Percentiles rank a stretch among this genome's conserved stretches.
These are phyloP conservation scores for Medauroidea extradentata DNA, from an alignment of 1,140 invertebrate genomes.

Conservation along the genomic window DNA sequence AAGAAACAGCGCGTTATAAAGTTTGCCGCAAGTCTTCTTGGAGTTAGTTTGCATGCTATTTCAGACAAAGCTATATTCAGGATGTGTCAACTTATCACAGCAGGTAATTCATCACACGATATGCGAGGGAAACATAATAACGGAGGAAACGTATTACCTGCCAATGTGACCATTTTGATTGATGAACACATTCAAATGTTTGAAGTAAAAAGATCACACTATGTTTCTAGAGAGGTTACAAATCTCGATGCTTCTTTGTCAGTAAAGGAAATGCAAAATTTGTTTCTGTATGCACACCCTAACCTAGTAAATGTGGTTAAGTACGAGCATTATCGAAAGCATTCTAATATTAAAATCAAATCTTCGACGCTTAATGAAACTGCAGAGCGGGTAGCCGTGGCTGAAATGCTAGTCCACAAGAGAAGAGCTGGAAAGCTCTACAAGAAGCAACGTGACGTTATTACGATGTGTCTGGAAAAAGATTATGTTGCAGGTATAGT, in stretches of 20 bases:
- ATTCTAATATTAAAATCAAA: constrained; percentile 20
- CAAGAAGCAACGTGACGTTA: too few relatives aligned
- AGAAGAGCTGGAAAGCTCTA: constrained; percentile 30
- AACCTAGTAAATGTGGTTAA: constrained; percentile 20
- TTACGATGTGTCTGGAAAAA: constrained; percentile 20
- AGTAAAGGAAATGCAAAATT: constrained; percentile 33
- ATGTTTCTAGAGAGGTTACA: constrained; percentile 19
- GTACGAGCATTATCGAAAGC: constrained; percentile 30
- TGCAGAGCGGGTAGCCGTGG: constrained; percentile 26
- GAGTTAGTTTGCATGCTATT: too few relatives aligned
- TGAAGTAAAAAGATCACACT: too few relatives aligned
- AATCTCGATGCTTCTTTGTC: constrained; percentile 31
- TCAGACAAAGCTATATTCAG: too few relatives aligned
- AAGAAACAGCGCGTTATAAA: too few relatives aligned
- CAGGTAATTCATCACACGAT: constrained; percentile 10
- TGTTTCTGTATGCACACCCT: constrained; percentile 27
- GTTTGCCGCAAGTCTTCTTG: too few relatives aligned
- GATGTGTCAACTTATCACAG: too few relatives aligned
- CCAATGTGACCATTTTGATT: too few relatives aligned
- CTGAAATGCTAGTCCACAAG: constrained; percentile 30
- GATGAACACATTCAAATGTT: too few relatives aligned
- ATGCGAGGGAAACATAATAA: constrained; percentile 9
- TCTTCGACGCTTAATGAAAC: constrained; percentile 18
- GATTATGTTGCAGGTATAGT: constrained; percentile 18
- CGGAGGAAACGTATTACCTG: background rate